Percentiles rank a stretch among this genome's conserved stretches.
phyloP scores from a whole-genome alignment of 2,888 invertebrate genomes.

The Bugulina stolonifera region DNA sequence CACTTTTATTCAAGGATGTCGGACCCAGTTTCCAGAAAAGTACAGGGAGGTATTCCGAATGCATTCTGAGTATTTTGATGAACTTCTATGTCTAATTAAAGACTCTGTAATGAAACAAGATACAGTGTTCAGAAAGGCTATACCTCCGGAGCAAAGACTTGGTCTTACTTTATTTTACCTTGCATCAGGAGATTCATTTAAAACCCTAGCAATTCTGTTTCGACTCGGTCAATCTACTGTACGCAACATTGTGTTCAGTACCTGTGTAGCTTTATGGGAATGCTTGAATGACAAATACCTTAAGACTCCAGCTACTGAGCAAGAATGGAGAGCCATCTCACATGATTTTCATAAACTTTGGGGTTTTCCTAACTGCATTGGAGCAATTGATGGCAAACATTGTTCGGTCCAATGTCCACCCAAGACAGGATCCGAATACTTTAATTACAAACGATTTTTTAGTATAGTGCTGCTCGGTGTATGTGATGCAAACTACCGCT shows the following conservation, averaged over 20 bases:
- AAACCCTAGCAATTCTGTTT: too few species aligned
- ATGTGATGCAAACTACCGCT: conserved; percentile 29
- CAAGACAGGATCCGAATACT: conserved; percentile 26
- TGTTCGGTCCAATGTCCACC: conserved; percentile 22
- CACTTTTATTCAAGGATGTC: too few species aligned
- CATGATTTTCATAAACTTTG: conserved; percentile 21
- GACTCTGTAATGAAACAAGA: too few species aligned
- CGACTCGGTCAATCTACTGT: too few species aligned
- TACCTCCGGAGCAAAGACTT: too few species aligned
- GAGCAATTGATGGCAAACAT: conserved; percentile 26
- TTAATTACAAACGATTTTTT: conserved; percentile 29
- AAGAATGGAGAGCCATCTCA: conserved; percentile 24
- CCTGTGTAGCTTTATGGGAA: not conserved
- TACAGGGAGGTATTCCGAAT: too few species aligned
- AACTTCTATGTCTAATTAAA: too few species aligned
- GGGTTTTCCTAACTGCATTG: conserved; percentile 22
- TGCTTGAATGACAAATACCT: not conserved
- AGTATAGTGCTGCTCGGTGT: conserved; percentile 28
- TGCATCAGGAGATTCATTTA: too few species aligned
- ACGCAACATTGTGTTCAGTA: not conserved
- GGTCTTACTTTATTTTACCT: too few species aligned
- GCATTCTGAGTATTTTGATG: too few species aligned
- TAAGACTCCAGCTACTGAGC: conserved; percentile 16
- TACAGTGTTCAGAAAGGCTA: too few species aligned
- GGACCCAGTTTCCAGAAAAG: too few species aligned